phyloP scores from a whole-genome alignment of 35 echinoderm and acorn worm genomes.

The Diadema setosum region DNA sequence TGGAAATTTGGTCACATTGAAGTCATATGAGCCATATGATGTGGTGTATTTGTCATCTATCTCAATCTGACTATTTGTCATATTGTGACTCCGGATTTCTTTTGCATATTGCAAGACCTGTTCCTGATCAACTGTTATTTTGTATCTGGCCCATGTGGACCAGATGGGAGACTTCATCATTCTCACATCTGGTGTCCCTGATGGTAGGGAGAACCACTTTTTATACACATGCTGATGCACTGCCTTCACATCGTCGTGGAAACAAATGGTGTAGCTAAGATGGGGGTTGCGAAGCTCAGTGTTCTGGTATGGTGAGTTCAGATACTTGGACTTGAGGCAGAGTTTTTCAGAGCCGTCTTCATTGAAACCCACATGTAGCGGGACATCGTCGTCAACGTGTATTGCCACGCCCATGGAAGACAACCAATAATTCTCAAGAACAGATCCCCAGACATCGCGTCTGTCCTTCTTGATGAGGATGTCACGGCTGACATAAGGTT shows the following conservation, averaged over 20 bases:
- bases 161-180: constrained; percentile 80
- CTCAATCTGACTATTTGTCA: constrained; percentile 72
- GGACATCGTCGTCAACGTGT: constrained; percentile 55
- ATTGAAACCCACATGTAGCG: constrained; percentile 69
- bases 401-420: constrained; percentile 57
- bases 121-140: constrained; percentile 37
- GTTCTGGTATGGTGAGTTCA: constrained; percentile 68
- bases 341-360: constrained; percentile 34
- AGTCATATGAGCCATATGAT: constrained; percentile 35
- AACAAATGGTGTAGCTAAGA: constrained; percentile 67
- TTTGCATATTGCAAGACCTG: constrained; percentile 27
- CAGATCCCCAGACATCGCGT: constrained; percentile 32
- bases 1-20: constrained; percentile 40
- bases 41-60: constrained; percentile 58
- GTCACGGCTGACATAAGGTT: constrained; percentile 57
- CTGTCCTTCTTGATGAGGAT: background rate
- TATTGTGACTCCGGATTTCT: constrained; percentile 39
- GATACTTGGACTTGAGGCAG: constrained; percentile 56
- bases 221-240: constrained; percentile 47
- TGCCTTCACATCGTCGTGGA: constrained; percentile 38
- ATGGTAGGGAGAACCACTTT: constrained; percentile 42
- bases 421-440: constrained; percentile 80
- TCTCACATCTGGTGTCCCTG: constrained; percentile 44
- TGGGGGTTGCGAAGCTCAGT: constrained; percentile 17
- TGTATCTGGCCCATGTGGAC: constrained; percentile 62